A percentile compares a stretch with the other conserved stretches of the same genome.
phyloP scores from a whole-genome alignment of 2,113 vertebrate genomes.

The Hyla sarda region DNA sequence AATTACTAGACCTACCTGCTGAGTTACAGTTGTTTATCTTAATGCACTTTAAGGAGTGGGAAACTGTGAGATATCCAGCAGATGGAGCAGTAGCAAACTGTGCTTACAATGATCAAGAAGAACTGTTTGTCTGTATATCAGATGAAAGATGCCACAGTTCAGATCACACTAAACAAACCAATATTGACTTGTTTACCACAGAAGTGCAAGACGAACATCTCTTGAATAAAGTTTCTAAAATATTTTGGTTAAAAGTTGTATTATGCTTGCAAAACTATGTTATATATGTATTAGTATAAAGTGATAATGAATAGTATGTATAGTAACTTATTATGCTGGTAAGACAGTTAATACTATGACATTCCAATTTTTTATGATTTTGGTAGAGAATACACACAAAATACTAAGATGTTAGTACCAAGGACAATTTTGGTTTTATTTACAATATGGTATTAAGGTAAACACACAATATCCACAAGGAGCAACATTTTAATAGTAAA shows the following conservation, averaged over 20 bases:
- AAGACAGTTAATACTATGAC: too few species aligned
- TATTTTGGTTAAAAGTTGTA: background rate
- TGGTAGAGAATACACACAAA: too few species aligned
- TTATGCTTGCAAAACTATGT: too few species aligned
- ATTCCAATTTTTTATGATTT: too few species aligned
- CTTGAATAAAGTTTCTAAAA: background rate
- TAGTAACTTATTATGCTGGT: too few species aligned
- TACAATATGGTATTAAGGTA: too few species aligned
- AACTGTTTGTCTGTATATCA: slow-evolving; percentile 23
- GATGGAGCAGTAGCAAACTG: slow-evolving; percentile 56
- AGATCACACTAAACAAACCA: slow-evolving; percentile 22
- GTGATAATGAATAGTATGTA: too few species aligned
- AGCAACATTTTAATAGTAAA: too few species aligned
- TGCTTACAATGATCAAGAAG: slow-evolving; percentile 41
- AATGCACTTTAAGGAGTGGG: slow-evolving; percentile 58
- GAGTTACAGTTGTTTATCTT: slow-evolving; percentile 60
- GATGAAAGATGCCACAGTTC: background rate
- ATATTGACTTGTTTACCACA: slow-evolving; percentile 34
- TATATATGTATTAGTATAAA: too few species aligned
- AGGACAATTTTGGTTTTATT: too few species aligned
- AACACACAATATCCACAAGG: too few species aligned
- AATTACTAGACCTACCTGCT: slow-evolving; percentile 68
- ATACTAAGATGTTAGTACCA: too few species aligned
- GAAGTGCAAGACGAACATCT: background rate
- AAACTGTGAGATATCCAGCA: slow-evolving; percentile 20